These are phyloP conservation scores for Diadumene lineata DNA, from an alignment of 92 coral and sea anemone genomes.

Conservation along the genomic window DNA sequence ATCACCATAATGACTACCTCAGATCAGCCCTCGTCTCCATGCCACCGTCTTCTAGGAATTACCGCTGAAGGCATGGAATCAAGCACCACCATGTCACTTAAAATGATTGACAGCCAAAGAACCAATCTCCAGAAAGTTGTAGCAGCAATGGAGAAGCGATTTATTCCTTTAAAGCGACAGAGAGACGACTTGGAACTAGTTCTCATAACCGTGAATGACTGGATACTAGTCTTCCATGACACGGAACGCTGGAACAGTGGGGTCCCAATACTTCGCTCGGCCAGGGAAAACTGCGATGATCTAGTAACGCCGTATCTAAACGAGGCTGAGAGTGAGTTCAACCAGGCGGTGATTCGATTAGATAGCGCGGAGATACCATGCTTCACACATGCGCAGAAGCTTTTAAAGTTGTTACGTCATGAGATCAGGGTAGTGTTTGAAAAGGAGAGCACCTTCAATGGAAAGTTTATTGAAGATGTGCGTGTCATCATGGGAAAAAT, in stretches of 20 bases:
- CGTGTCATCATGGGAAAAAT: conserved; percentile 69
- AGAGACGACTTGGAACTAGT: conserved; percentile 70
- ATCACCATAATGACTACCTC: conserved; percentile 21
- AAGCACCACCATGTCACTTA: conserved; percentile 71
- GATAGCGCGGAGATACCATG: conserved; percentile 80
- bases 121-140: conserved; percentile 64
- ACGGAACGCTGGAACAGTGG: conserved; percentile 82
- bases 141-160: conserved; percentile 69
- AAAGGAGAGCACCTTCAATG: conserved; percentile 80
- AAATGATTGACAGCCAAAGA: conserved; percentile 64
- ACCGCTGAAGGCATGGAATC: conserved; percentile 82
- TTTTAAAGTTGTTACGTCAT: conserved; percentile 62
- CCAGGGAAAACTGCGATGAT: conserved; percentile 75
- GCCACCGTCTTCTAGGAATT: conserved; percentile 44
- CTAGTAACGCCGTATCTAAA: conserved; percentile 71
- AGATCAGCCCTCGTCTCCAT: conserved; percentile 52
- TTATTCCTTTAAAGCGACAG: conserved; percentile 66
- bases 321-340: conserved; percentile 70
- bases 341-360: conserved; percentile 70
- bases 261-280: conserved; percentile 83
- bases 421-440: conserved; percentile 71
- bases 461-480: conserved; percentile 84
- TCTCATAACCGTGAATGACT: conserved; percentile 62
- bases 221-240: conserved; percentile 72
- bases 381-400: conserved; percentile 73